Conservation (phyloP, 2,113 vertebrate genomes). For the Siniperca chuatsi region DNA sequence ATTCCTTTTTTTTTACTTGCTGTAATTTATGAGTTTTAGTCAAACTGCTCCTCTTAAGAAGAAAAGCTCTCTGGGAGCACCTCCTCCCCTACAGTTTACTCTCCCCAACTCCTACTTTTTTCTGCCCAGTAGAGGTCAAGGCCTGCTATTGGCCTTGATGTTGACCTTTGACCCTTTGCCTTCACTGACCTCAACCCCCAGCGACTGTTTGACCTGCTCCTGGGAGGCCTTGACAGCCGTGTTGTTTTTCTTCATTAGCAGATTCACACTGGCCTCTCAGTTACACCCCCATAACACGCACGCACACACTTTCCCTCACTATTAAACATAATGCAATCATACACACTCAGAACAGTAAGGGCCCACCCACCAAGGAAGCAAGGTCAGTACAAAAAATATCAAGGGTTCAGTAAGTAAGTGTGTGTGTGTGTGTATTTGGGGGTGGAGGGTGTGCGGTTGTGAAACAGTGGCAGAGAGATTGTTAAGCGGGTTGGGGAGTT, state of each 20-base stretch:
- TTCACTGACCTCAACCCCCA: conserved; percentile 29
- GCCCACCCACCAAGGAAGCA: conserved; percentile 81
- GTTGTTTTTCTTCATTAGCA: conserved; percentile 84
- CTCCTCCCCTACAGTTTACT: not conserved
- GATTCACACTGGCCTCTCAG: conserved; percentile 68
- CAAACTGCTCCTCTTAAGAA: conserved; percentile 6
- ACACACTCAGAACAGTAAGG: conserved; percentile 58
- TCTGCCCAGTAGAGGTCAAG: conserved; percentile 30
- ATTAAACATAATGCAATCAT: conserved; percentile 52
- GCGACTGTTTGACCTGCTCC: conserved; percentile 66
- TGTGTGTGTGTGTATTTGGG: conserved; percentile 22
- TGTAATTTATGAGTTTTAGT: conserved; percentile 15
- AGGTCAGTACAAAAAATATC: conserved; percentile 57
- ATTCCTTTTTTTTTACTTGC: not conserved
- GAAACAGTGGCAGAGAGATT: conserved; percentile 78
- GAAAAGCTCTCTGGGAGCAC: not conserved
- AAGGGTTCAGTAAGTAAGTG: conserved; percentile 27
- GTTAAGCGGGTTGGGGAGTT: conserved; percentile 63
- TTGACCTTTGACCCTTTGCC: conserved; percentile 56
- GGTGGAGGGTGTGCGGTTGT: conserved; percentile 64
- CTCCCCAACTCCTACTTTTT: conserved; percentile 5
- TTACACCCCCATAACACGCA: conserved; percentile 45
- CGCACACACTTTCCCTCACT: conserved; percentile 26
- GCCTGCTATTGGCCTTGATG: conserved; percentile 53
- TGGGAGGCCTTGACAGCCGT: conserved; percentile 72